phyloP scores from a whole-genome alignment of 2,797 vertebrate genomes.

The Anabacerthia variegaticeps region DNA sequence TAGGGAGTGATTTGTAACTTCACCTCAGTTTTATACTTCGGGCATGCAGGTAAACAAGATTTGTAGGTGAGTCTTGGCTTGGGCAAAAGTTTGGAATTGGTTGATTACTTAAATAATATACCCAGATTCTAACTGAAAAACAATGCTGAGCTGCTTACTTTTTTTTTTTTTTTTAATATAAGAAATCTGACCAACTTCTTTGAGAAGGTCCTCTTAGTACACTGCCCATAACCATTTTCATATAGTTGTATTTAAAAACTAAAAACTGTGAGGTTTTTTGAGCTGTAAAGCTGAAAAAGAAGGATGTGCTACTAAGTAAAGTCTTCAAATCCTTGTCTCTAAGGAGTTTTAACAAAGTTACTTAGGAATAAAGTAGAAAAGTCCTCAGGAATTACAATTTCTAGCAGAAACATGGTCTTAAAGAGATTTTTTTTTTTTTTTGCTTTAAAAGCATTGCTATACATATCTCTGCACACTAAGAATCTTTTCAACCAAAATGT shows the following conservation, averaged over 20 bases:
- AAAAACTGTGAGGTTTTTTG: neutral
- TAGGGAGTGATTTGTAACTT: neutral
- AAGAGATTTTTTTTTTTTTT: neutral
- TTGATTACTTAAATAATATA: neutral
- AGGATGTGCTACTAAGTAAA: neutral
- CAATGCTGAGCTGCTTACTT: neutral
- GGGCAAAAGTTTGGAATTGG: neutral
- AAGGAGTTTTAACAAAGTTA: neutral
- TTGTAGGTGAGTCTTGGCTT: neutral
- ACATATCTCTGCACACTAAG: neutral
- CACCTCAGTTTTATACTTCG: neutral
- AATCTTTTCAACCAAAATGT: neutral
- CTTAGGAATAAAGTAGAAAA: neutral
- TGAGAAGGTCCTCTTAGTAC: neutral
- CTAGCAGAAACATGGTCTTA: neutral
- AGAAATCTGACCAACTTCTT: neutral
- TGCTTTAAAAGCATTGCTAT: neutral
- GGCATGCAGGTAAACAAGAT: neutral
- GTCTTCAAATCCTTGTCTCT: neutral
- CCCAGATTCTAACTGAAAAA: neutral
- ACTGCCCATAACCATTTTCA: neutral
- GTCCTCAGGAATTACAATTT: neutral
- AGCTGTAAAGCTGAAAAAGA: neutral
- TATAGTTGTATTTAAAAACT: neutral
- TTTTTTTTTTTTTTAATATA: neutral